Evolutionary conservation across 2,113 vertebrate species (phyloP), one percentile per base, ranked within the genome.

Genomic region (Spermophilus dauricus): DNA sequence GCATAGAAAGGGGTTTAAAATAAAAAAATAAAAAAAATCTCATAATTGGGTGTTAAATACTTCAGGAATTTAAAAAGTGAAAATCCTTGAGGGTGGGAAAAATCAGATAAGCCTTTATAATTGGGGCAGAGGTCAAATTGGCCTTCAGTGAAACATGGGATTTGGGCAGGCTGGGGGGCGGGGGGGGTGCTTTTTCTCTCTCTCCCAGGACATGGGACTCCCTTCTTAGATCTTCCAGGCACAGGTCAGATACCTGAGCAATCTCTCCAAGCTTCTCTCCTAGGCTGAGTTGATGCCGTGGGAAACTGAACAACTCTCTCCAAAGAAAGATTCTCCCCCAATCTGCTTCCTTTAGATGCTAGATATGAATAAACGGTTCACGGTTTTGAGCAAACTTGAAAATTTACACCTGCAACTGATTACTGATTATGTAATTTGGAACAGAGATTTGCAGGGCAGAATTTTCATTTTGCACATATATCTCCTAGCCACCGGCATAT

Each of bases 391-490:
- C 30, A 42, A 69, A 91, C 48, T 4, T 82, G n/a, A 83, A 73
- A 96, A 61, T 39, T 32, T 39, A 2, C 12, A 14, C 32, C 53
- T 82, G 58, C 45, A 63, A 26, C 30, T 34, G 58, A 18, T 12
- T 26, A 65, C 34, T 34, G 58, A 18, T 12, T 26, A 65, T 8
- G 78, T 45, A 48, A 69, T 45, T 39, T 26, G 82, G 51, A 85
- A 69, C 0, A 39, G 34, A 10, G 77, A 18, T 51, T 84, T 63
- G 81, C 51, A 53, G 34, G 76, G 39, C 22, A 75, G 63, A 81
- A 53, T 86, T 94, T 96, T 77, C 65, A 82, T 67, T 91, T 63
- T 89, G 77, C 58, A 42, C 45, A 34, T 20, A 51, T 51, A 51
- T 45, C 1, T 45, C 12, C 61, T 37, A 16, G 48, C 30, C 34